Evolutionary conservation across 2,113 vertebrate species (phyloP).

Genomic region (Orcinus orca): DNA sequence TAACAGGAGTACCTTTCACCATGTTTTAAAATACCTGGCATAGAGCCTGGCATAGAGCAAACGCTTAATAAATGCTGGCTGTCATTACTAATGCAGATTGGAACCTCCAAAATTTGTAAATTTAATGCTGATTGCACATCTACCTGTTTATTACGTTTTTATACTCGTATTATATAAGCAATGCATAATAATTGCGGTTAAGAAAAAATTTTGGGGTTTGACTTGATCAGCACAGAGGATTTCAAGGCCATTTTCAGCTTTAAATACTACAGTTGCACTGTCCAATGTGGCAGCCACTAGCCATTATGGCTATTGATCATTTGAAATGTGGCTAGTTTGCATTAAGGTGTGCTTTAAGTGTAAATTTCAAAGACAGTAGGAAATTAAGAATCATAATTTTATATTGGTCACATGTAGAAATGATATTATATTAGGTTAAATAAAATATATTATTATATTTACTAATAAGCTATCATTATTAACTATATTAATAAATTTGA

Average conservation of each 20-base stretch:
- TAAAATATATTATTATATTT: neutral
- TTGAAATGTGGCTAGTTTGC: neutral
- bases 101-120: neutral
- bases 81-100: neutral
- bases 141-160: neutral
- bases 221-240: neutral
- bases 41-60: neutral
- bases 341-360: neutral
- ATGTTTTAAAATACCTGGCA: neutral
- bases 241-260: neutral
- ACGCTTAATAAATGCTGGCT: neutral
- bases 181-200: neutral
- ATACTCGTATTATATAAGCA: neutral
- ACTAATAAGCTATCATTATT: constrained; percentile 2
- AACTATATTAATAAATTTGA: neutral
- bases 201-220: neutral
- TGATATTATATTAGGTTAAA: neutral
- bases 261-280: neutral
- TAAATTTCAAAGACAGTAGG: neutral
- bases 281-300: neutral
- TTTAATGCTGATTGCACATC: neutral
- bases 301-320: neutral
- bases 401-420: constrained; percentile 2
- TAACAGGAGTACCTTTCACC: neutral
- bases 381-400: constrained; percentile 21